A percentile compares a stretch with the other conserved stretches of the same genome.
phyloP scores from a whole-genome alignment of 2,113 vertebrate species.

The Grallaria varia region DNA sequence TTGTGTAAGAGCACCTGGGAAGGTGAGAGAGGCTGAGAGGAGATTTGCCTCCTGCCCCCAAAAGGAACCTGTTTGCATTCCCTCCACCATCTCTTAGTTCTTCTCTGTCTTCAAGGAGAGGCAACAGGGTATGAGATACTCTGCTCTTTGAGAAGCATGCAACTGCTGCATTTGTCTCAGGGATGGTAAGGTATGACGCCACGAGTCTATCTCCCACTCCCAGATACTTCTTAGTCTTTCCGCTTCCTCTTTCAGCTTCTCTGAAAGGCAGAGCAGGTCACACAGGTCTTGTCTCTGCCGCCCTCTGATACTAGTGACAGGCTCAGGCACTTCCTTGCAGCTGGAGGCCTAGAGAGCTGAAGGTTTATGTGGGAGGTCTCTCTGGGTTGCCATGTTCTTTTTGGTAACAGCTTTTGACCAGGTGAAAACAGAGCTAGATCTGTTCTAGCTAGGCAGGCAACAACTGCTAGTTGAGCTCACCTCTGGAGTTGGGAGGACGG shows the following conservation, averaged over 20 bases:
- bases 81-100: neutral
- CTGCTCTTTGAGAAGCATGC: neutral
- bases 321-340: neutral
- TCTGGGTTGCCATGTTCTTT: neutral
- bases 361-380: no score
- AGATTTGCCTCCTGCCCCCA: neutral
- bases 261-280: neutral
- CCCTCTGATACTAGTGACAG: neutral
- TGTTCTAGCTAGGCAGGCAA: neutral
- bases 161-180: neutral
- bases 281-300: neutral
- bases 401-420: neutral
- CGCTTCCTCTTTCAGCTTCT: neutral
- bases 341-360: neutral
- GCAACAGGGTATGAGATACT: neutral
- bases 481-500: neutral
- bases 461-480: fast-evolving
- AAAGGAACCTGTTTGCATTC: neutral
- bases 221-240: neutral
- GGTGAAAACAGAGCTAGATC: neutral
- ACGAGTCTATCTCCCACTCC: neutral
- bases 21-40: neutral
- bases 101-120: neutral
- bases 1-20: neutral
- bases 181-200: neutral